phyloP scores from a whole-genome alignment of 2,113 vertebrate species.

The Butorides virescens region DNA sequence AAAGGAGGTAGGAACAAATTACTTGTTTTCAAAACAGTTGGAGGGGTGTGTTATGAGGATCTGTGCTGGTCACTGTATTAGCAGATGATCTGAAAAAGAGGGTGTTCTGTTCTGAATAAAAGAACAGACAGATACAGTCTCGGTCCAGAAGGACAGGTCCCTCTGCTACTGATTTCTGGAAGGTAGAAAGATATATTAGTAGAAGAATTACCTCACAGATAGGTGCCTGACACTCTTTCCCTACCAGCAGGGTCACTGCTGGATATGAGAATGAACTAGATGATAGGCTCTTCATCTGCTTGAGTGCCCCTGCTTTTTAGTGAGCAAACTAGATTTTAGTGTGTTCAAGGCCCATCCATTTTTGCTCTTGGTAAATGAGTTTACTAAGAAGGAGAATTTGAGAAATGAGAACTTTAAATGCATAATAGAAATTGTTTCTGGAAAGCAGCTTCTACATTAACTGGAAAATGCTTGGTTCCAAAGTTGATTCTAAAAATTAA shows the following conservation, averaged over 20 bases:
- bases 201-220: neutral
- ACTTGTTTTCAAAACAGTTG: neutral
- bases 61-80: neutral
- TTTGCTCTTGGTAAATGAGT: neutral
- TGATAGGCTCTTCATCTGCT: neutral
- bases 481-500: neutral
- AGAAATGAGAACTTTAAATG: neutral
- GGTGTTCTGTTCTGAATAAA: neutral
- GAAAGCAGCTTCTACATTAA: neutral
- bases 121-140: neutral
- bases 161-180: neutral
- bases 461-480: neutral
- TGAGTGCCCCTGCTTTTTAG: neutral
- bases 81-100: neutral
- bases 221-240: neutral
- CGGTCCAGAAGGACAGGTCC: neutral
- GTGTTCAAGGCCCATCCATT: neutral
- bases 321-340: neutral
- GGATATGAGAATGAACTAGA: neutral
- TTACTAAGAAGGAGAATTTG: neutral
- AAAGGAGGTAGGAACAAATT: neutral
- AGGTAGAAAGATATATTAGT: neutral
- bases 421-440: neutral
- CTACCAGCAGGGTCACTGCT: neutral
- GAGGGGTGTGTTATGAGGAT: neutral